phyloP scores from a whole-genome alignment of 2,888 invertebrate genomes.

The Ommatoiulus sabulosus region DNA sequence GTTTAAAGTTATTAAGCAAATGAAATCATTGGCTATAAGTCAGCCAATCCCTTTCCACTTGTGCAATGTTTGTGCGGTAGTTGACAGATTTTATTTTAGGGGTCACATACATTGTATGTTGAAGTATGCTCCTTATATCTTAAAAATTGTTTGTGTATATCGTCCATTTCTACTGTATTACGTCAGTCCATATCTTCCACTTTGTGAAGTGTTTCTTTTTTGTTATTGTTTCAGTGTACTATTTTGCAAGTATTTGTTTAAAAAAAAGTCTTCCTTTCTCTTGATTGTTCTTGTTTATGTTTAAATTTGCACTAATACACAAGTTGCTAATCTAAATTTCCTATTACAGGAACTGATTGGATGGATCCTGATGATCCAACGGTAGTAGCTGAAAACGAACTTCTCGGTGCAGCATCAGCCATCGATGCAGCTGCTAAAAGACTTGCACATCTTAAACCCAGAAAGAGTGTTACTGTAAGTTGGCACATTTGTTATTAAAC shows the following conservation, averaged over 20 bases:
- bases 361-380: conserved; percentile 97
- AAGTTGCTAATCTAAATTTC: conserved; percentile 26
- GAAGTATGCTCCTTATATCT: not conserved
- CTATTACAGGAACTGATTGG: conserved; percentile 82
- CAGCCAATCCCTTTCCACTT: not conserved
- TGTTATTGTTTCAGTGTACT: not conserved
- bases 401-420: conserved; percentile 95
- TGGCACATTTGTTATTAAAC: not conserved
- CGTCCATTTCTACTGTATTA: not conserved
- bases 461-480: conserved; percentile 78
- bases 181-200: not conserved
- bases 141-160: not conserved
- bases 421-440: conserved; percentile 99
- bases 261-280: not conserved
- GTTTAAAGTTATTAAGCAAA: not conserved
- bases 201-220: not conserved
- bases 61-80: not conserved
- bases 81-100: not conserved
- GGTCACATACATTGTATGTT: not conserved
- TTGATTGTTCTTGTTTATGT: conserved; percentile 12
- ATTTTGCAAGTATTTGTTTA: not conserved
- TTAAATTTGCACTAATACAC: not conserved
- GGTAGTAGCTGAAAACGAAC: conserved; percentile 96
- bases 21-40: not conserved
- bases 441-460: conserved; percentile 88